Conservation (phyloP, 1,140 invertebrate genomes). For the Brachionus asplanchnoidis region DNA sequence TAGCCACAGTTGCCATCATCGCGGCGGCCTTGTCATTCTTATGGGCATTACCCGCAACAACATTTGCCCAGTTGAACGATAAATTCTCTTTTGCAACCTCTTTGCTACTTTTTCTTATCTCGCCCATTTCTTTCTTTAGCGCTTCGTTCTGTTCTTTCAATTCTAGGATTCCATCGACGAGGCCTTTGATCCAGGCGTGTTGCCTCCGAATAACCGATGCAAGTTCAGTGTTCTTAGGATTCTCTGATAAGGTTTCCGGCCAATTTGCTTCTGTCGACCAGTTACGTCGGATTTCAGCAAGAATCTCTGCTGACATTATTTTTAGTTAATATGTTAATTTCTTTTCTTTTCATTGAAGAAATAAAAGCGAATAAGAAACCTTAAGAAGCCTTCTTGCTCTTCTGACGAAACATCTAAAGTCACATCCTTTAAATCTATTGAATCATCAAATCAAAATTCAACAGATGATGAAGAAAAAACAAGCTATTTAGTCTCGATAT, state of each 20-base stretch:
- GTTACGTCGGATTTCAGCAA: too few relatives aligned
- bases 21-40: neutral
- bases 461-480: slow-evolving; percentile 11
- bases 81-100: neutral
- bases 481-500: neutral
- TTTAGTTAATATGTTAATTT: too few relatives aligned
- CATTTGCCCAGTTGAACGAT: neutral
- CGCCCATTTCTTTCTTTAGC: neutral
- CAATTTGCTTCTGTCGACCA: too few relatives aligned
- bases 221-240: neutral
- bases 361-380: neutral
- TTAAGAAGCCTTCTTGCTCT: neutral
- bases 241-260: too few relatives aligned
- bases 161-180: neutral
- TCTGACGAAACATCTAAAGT: neutral
- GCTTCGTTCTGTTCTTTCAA: neutral
- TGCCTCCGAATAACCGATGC: neutral
- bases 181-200: neutral
- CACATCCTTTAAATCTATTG: neutral
- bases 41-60: neutral
- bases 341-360: neutral
- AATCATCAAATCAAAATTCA: neutral
- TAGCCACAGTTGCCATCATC: neutral
- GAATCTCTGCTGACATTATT: too few relatives aligned
- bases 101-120: neutral